Conservation (phyloP, 2,113 vertebrate species). For the Chionis minor region DNA sequence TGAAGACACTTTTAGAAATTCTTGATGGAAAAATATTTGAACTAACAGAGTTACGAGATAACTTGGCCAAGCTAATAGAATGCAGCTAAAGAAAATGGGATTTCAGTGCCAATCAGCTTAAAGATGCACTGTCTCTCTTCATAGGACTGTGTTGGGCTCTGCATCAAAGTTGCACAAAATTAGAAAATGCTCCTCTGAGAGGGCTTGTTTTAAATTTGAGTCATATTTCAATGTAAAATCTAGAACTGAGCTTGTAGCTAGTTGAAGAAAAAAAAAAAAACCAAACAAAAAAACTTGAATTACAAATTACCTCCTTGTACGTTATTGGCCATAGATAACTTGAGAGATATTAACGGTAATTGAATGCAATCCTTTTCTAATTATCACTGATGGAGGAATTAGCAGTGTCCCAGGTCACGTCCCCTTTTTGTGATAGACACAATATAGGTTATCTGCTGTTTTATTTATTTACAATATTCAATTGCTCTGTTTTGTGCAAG, state of each 20-base stretch:
- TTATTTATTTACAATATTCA: conserved; percentile 72
- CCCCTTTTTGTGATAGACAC: conserved; percentile 66
- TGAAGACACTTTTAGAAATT: conserved; percentile 97
- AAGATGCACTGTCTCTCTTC: conserved; percentile 79
- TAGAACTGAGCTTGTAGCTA: conserved; percentile 74
- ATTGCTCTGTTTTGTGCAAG: conserved; percentile 79
- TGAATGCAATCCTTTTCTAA: conserved; percentile 74
- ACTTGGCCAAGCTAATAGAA: conserved; percentile 93
- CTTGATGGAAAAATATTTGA: conserved; percentile 99
- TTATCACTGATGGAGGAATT: conserved; percentile 67
- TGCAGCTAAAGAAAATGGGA: conserved; percentile 87
- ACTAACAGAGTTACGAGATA: conserved; percentile 96
- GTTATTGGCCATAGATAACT: conserved; percentile 39
- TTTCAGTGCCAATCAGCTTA: conserved; percentile 75
- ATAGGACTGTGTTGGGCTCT: conserved; percentile 76
- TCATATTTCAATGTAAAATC: conserved; percentile 77
- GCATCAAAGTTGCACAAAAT: conserved; percentile 79
- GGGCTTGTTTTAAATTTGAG: conserved; percentile 79
- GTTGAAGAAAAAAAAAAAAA: conserved; percentile 61
- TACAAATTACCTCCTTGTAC: not conserved
- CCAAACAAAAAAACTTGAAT: conserved; percentile 70
- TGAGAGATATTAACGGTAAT: conserved; percentile 72
- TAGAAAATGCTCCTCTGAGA: conserved; percentile 70
- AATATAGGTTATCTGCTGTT: conserved; percentile 68
- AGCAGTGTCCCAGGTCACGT: conserved; percentile 69